phyloP scores from a whole-genome alignment of 1,140 invertebrate genomes.

The Apis florea region DNA sequence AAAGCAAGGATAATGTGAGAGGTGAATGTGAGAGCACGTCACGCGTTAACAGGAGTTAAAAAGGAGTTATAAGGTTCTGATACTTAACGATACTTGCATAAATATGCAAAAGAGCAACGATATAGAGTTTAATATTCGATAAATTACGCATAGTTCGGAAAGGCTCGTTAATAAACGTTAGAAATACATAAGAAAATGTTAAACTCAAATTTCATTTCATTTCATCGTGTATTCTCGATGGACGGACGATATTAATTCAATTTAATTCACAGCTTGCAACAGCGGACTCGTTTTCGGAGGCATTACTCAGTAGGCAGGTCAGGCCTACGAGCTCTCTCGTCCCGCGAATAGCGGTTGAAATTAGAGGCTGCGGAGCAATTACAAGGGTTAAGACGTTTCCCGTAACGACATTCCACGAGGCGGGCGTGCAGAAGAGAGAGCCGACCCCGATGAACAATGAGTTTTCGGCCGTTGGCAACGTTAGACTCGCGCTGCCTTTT shows the following conservation, averaged over 20 bases:
- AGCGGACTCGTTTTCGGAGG: constrained; percentile 3
- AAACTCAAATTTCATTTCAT: too few relatives aligned
- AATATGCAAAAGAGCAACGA: too few relatives aligned
- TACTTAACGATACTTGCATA: too few relatives aligned
- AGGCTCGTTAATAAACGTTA: too few relatives aligned
- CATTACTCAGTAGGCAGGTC: background rate
- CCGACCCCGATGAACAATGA: constrained; percentile 27
- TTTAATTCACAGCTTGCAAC: constrained; percentile 34
- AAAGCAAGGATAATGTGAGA: too few relatives aligned
- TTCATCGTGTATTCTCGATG: too few relatives aligned
- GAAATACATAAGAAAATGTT: too few relatives aligned
- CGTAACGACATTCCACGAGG: constrained; percentile 44
- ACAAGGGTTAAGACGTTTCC: constrained; percentile 60
- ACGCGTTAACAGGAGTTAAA: too few relatives aligned
- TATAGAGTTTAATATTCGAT: too few relatives aligned
- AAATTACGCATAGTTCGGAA: too few relatives aligned
- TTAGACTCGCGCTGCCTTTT: background rate
- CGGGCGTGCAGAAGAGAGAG: constrained; percentile 33
- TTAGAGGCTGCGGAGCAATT: constrained; percentile 56
- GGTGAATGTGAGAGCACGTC: too few relatives aligned
- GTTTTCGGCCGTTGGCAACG: constrained; percentile 23
- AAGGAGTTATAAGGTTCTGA: too few relatives aligned
- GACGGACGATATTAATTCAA: background rate
- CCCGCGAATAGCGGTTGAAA: constrained; percentile 42
- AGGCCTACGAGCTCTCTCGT: constrained; percentile 5